Evolutionary conservation across 2,888 invertebrate genomes (phyloP).

Genomic region (Adelphocoris suturalis): DNA sequence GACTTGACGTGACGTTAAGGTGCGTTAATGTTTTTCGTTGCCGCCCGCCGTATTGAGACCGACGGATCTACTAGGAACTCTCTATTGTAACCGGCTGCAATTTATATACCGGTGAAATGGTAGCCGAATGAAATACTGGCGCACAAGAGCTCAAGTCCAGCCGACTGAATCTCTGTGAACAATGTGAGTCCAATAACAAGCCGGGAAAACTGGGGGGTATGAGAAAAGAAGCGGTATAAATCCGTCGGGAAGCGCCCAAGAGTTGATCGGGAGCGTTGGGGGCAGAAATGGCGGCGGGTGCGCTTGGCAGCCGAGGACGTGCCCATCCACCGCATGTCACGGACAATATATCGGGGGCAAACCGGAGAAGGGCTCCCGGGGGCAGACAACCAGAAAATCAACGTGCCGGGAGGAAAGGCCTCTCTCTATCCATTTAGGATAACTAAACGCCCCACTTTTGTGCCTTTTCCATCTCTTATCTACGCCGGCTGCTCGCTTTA

Average conservation of each 20-base stretch:
- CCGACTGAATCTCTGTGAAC: background rate
- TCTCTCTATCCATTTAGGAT: slow-evolving; percentile 64
- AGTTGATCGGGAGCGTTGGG: slow-evolving; percentile 56
- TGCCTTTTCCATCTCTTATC: slow-evolving; percentile 57
- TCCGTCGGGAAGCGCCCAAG: slow-evolving; percentile 7
- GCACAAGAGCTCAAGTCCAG: background rate
- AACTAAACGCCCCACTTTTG: slow-evolving; percentile 69
- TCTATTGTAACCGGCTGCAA: no score
- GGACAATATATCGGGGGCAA: slow-evolving; percentile 70
- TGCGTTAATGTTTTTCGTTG: no score
- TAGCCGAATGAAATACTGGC: no score
- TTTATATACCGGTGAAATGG: no score
- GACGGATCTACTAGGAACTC: no score
- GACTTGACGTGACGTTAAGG: no score
- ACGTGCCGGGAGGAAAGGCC: slow-evolving; percentile 48
- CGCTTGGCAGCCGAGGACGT: slow-evolving; percentile 69
- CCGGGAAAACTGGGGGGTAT: background rate
- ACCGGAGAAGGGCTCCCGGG: slow-evolving; percentile 37
- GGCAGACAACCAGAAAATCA: slow-evolving; percentile 72
- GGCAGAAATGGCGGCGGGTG: slow-evolving; percentile 66
- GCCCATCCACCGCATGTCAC: slow-evolving; percentile 71
- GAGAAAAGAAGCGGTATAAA: slow-evolving; percentile 50
- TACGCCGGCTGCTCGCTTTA: slow-evolving; percentile 47
- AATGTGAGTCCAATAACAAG: background rate
- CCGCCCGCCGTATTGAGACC: no score